Evolutionary conservation across 2,797 vertebrate species (phyloP).

Genomic region (Sciaenops ocellatus): DNA sequence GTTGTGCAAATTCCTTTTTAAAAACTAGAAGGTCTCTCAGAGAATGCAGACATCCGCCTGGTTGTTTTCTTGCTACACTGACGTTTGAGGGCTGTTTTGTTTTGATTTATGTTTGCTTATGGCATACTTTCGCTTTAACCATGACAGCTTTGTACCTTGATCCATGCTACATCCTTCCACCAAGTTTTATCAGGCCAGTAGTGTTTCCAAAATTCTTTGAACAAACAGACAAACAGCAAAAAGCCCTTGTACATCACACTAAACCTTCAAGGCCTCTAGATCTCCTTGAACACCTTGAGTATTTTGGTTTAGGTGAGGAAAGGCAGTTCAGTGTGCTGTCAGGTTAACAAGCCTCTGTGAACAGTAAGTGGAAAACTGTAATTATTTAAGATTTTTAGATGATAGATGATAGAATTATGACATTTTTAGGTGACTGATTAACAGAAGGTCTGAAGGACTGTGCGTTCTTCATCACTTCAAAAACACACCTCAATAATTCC

Average conservation of each 20-base stretch:
- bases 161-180: too few relatives aligned
- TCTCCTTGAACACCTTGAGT: constrained; percentile 3
- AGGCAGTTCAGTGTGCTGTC: neutral
- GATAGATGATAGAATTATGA: neutral
- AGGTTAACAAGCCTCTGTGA: neutral
- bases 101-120: too few relatives aligned
- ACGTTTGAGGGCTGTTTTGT: too few relatives aligned
- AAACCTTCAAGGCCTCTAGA: constrained; percentile 12
- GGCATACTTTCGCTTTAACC: too few relatives aligned
- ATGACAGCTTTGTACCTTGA: too few relatives aligned
- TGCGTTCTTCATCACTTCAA: constrained; percentile 5
- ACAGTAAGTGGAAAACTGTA: neutral
- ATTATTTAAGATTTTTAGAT: neutral
- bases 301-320: constrained; percentile 7
- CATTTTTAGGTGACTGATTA: neutral
- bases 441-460: neutral
- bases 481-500: constrained; percentile 9
- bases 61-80: too few relatives aligned
- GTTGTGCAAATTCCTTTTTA: constrained; percentile 19
- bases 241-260: constrained; percentile 5
- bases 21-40: neutral
- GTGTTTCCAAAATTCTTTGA: too few relatives aligned
- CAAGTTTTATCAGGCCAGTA: too few relatives aligned
- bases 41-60: too few relatives aligned
- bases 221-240: too few relatives aligned